A percentile compares a stretch with the other conserved stretches of the same genome.
phyloP scores from a whole-genome alignment of 2,797 vertebrate species.

The Cetoscarus ocellatus region DNA sequence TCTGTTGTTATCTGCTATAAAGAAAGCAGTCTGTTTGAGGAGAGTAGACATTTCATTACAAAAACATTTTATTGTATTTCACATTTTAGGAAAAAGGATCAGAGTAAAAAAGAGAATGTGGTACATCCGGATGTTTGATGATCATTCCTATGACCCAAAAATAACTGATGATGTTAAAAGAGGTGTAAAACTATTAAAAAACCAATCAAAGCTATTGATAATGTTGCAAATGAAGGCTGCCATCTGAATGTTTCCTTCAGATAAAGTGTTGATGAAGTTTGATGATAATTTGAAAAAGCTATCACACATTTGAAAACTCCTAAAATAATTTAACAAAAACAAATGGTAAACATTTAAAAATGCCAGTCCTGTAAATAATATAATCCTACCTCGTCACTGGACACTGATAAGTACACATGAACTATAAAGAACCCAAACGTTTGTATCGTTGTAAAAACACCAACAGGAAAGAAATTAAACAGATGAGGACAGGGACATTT shows the following conservation, averaged over 20 bases:
- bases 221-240: not conserved
- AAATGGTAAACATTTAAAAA: not conserved
- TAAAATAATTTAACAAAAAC: slow-evolving; percentile 24
- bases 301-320: slow-evolving; percentile 11
- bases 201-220: not conserved
- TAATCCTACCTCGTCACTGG: not conserved
- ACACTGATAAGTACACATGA: slow-evolving; percentile 19
- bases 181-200: too few species aligned
- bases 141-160: too few species aligned
- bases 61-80: too few species aligned
- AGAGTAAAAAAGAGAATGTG: too few species aligned
- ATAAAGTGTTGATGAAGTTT: too few species aligned
- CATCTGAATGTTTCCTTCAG: too few species aligned
- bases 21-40: too few species aligned
- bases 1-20: too few species aligned
- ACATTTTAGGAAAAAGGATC: too few species aligned
- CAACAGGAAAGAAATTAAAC: not conserved
- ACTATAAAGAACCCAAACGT: not conserved
- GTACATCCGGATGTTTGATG: too few species aligned
- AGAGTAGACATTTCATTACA: too few species aligned
- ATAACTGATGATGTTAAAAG: too few species aligned
- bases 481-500: not conserved
- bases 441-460: not conserved
- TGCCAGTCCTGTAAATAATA: not conserved
- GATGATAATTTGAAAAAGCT: not conserved